Evolutionary conservation across 2,888 invertebrate species (phyloP).

Genomic region (Dichetophora obliterata): DNA sequence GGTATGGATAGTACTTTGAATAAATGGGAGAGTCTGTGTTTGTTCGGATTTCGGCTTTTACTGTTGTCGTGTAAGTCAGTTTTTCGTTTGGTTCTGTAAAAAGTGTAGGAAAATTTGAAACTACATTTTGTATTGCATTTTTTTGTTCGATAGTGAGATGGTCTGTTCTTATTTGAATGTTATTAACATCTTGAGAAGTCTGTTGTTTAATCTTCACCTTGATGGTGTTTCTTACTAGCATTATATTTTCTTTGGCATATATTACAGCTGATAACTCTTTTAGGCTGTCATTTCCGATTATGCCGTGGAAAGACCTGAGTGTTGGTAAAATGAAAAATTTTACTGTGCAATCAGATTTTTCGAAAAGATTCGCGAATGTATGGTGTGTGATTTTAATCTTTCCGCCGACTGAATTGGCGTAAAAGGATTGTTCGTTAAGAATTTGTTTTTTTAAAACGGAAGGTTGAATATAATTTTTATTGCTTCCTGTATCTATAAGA

Average conservation of each 20-base stretch:
- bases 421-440: too few species aligned
- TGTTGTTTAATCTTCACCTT: too few species aligned
- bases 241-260: background rate
- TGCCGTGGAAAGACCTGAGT: background rate
- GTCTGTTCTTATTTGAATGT: too few species aligned
- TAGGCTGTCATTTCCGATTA: background rate
- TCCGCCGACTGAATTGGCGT: background rate
- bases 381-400: background rate
- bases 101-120: too few species aligned
- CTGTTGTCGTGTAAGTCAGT: slow-evolving; percentile 21
- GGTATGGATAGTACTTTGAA: slow-evolving; percentile 31
- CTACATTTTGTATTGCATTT: too few species aligned
- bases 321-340: background rate
- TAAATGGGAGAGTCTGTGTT: slow-evolving; percentile 27
- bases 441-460: too few species aligned
- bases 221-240: background rate
- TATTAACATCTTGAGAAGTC: too few species aligned
- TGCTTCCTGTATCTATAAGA: background rate
- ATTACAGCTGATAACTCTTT: slow-evolving; percentile 8
- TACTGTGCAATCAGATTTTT: background rate
- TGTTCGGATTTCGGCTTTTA: slow-evolving; percentile 32
- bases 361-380: background rate
- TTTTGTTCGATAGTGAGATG: too few species aligned
- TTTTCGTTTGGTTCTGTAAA: slow-evolving; percentile 15
- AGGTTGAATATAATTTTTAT: slow-evolving; percentile 8